Percentiles rank a stretch among this genome's conserved stretches.
These are phyloP conservation scores for Taenaris catops DNA, from an alignment of 2,888 invertebrate species.

Conservation along the genomic window DNA sequence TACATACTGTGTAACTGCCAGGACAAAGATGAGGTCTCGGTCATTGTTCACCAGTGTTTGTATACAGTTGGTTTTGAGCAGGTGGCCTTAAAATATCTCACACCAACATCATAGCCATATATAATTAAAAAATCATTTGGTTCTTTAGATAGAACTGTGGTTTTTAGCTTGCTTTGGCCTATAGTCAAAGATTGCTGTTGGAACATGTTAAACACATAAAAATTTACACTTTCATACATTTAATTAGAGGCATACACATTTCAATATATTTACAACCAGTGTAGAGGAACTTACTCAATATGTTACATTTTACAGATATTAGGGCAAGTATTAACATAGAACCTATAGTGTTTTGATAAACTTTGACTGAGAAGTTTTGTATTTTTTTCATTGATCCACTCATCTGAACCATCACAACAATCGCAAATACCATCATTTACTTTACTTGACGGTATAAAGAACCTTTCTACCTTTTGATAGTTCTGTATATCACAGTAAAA, in stretches of 20 bases:
- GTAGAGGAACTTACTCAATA: neutral
- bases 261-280: slow-evolving; percentile 13
- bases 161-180: too few species aligned
- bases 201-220: too few species aligned
- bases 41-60: too few species aligned
- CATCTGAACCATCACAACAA: slow-evolving; percentile 96
- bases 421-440: slow-evolving; percentile 97
- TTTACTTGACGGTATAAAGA: slow-evolving; percentile 83
- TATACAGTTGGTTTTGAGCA: too few species aligned
- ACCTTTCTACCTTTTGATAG: slow-evolving; percentile 43
- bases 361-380: slow-evolving; percentile 51
- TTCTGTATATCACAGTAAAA: slow-evolving; percentile 88
- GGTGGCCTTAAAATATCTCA: too few species aligned
- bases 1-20: too few species aligned
- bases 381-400: slow-evolving; percentile 73
- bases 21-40: too few species aligned
- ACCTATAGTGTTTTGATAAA: slow-evolving; percentile 41
- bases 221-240: too few species aligned
- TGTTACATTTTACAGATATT: slow-evolving; percentile 35
- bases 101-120: neutral
- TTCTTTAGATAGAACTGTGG: neutral
- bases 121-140: neutral
- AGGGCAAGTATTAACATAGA: slow-evolving; percentile 49
- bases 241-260: too few species aligned
- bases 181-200: too few species aligned